Base-by-base conservation (phyloP, 37 sponge, comb jelly and placozoan species). In the Theonella swinhoei region DNA sequence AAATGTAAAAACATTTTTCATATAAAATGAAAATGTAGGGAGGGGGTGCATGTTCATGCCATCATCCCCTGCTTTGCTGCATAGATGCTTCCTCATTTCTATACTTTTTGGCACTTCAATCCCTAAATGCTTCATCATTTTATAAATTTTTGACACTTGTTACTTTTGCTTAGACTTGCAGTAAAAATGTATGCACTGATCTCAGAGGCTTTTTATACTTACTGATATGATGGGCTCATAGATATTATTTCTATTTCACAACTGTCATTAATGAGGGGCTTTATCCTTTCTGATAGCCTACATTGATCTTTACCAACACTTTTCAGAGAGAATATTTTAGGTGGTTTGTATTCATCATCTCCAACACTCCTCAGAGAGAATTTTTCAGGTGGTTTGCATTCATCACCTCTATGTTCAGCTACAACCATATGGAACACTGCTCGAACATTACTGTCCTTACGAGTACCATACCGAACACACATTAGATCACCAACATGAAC, bases 341-440 rank as follows among this genome's bases (percentile, higher is more conserved):
- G 64, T 32, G 75, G 68, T 34, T 26, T 39, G 38, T 42, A 32
- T 1, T 39, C 25, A 5, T 75, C 64, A 32, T 61, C 37, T 25
- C 68, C 66, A 24, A 37, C 25, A 62, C n/a, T 34, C 1, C 40
- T 38, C 76, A 83, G 14, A 5, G 23, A 25, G 39, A 75, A 5
- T 38, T 1, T 26, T 40, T 38, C 30, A n/a, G 84, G 64, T 32
- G 75, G 68, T 60, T 1, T 39, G 3, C 60, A 66, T 67, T 68
- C 35, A 37, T 80, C 60, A 35, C 43, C 74, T 47, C 20, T 60
- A 1, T 72, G 17, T 34, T 72, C 43, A 26, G 37, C 35, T 30
- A 87, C 75, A 0, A 87, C 87, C 38, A 87, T 42, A 33, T 87
- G 87, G 37, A 59, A 87, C 3, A 79, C 87, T 59, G 68, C 80